Evolutionary conservation across 2,797 vertebrate genomes (phyloP), one percentile per base, ranked within the genome.

Genomic region (Cyclura pinguis): DNA sequence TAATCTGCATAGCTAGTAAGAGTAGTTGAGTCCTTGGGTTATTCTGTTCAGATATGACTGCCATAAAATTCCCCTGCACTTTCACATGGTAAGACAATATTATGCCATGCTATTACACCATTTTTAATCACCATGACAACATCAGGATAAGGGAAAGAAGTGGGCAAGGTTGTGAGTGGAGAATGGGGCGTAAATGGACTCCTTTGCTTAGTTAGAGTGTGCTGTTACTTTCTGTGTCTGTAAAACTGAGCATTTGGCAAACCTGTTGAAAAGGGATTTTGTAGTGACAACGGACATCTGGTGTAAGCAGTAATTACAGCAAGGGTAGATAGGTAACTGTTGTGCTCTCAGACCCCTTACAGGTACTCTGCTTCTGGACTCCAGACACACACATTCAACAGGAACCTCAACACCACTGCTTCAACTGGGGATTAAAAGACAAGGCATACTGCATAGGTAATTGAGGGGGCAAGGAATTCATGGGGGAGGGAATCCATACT

Each of bases 341-440:
- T 88, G 80, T 59, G 32, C 73, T 83, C 38, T 88, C 72, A 83
- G 87, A 83, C 80, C 55, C 87, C 52, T 83, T 88, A 74, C 87
- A 83, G 87, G 80, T 88, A 59, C 80, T 83, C 80, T 73, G 64
- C 87, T 74, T 89, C 80, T 83, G 88, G 81, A 84, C 38, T 76
- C 81, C 69, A 22, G 69, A 83, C 80, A 76, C 73, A 74, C 52
- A 47, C 14, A 74, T 64, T 69, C 72, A 84, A 55, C 69, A 84
- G 67, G 80, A 89, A 59, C 67, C 67, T 72, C 64, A 85, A 24
- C 47, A 18, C 80, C 67, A 74, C 55, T 88, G 67, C 80, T 74
- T 35, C 69, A 82, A 83, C 80, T 83, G 87, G 80, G 80, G 38
- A 81, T 76, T 89, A 76, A 84, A 89, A 82, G 69, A 84, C 38